Percentiles rank a stretch among this genome's conserved stretches.
Evolutionary conservation across 2,888 invertebrate genomes (phyloP).

Genomic region (Tethea ocularis): DNA sequence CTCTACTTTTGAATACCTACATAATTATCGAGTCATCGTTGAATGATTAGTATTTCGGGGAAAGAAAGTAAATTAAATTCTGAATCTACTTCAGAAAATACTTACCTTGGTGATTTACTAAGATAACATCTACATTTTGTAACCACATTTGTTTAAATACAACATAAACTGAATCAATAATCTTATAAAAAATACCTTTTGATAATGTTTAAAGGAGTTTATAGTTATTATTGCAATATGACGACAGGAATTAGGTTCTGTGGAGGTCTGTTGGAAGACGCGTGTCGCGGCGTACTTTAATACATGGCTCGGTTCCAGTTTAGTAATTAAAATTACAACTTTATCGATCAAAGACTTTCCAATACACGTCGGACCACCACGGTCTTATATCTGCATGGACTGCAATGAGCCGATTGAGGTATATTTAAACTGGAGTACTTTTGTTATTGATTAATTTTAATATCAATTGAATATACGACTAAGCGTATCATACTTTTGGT

Average conservation of each 20-base stretch:
- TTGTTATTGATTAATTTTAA: constrained; percentile 11
- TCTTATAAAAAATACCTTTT: not conserved
- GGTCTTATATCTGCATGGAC: constrained; percentile 59
- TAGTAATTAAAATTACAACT: constrained; percentile 81
- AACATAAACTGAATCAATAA: not conserved
- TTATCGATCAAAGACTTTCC: constrained; percentile 77
- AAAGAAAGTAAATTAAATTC: not conserved
- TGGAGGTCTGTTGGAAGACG: constrained; percentile 43
- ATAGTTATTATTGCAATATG: constrained; percentile 39
- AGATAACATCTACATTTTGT: not conserved
- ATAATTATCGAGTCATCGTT: constrained; percentile 5
- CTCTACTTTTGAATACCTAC: constrained; percentile 5
- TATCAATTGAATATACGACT: not conserved
- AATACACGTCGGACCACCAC: constrained; percentile 71
- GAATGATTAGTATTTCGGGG: not conserved
- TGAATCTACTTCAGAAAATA: not conserved
- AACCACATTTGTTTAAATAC: not conserved
- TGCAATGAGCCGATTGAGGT: constrained; percentile 42
- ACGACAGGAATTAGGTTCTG: constrained; percentile 40
- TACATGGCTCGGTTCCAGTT: constrained; percentile 63
- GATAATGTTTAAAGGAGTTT: constrained; percentile 26
- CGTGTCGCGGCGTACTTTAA: constrained; percentile 73
- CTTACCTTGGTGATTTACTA: not conserved
- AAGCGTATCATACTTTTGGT: not conserved
- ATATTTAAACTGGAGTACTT: constrained; percentile 12